Evolutionary conservation across 2,797 vertebrate genomes (phyloP).

Genomic region (Valencia hispanica): DNA sequence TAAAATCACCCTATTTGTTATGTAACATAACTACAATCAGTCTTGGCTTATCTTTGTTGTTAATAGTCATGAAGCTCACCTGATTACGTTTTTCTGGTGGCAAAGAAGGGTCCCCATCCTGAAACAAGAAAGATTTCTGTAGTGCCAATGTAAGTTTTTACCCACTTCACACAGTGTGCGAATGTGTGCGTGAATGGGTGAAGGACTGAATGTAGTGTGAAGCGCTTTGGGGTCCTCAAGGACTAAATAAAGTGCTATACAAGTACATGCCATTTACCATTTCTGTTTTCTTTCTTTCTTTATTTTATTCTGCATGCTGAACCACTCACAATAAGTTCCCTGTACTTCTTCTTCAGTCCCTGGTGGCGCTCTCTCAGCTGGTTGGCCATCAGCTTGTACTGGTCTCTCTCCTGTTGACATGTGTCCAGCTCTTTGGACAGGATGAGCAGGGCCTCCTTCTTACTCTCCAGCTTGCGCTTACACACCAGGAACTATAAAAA

Average conservation of each 20-base stretch:
- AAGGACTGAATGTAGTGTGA: too few species aligned
- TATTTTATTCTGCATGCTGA: conserved; percentile 1
- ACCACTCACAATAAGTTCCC: conserved; percentile 90
- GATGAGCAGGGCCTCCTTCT: conserved; percentile 95
- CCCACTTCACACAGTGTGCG: too few species aligned
- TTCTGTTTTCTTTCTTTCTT: background rate
- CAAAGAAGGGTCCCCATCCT: conserved; percentile 94
- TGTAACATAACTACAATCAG: background rate
- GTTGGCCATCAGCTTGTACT: conserved; percentile 97
- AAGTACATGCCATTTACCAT: too few species aligned
- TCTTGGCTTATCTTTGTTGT: background rate
- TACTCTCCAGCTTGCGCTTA: conserved; percentile 95
- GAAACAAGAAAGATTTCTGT: conserved; percentile 23
- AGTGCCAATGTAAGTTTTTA: background rate
- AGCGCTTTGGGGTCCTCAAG: too few species aligned
- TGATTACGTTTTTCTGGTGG: conserved; percentile 96
- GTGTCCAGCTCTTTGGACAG: conserved; percentile 96
- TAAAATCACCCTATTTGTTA: background rate
- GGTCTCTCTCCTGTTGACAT: conserved; percentile 95
- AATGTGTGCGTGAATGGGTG: too few species aligned
- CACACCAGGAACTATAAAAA: conserved; percentile 83
- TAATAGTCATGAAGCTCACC: conserved; percentile 73
- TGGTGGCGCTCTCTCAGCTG: conserved; percentile 94
- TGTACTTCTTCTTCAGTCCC: conserved; percentile 93
- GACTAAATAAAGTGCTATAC: too few species aligned